Conservation (phyloP, 2,113 vertebrate genomes). For the Abramis brama region DNA sequence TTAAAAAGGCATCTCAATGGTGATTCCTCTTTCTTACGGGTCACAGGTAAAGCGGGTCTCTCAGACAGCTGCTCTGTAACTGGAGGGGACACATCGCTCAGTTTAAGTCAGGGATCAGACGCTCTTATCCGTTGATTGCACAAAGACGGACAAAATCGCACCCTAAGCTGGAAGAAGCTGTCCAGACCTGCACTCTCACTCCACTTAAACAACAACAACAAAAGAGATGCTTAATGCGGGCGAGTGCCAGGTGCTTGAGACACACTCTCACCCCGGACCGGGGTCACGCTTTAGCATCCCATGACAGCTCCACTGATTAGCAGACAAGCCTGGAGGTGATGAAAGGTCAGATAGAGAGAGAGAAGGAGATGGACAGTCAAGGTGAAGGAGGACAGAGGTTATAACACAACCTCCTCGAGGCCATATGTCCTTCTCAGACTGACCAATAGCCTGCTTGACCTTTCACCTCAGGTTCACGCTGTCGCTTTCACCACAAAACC, state of each 20-base stretch:
- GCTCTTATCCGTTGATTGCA: slow-evolving; percentile 48
- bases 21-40: neutral
- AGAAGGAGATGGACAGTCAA: slow-evolving; percentile 64
- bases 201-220: slow-evolving; percentile 50
- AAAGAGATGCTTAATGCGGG: slow-evolving; percentile 46
- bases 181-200: slow-evolving; percentile 44
- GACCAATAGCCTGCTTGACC: slow-evolving; percentile 54
- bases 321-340: slow-evolving; percentile 4
- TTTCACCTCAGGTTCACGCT: slow-evolving; percentile 52
- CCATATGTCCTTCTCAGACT: slow-evolving; percentile 44
- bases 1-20: neutral
- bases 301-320: slow-evolving; percentile 39
- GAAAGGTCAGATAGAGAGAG: neutral
- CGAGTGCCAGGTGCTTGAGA: slow-evolving; percentile 39
- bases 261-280: slow-evolving; percentile 37
- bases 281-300: slow-evolving; percentile 20
- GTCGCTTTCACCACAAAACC: slow-evolving; percentile 25
- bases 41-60: neutral
- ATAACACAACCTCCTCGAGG: slow-evolving; percentile 9
- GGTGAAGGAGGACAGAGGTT: slow-evolving; percentile 61
- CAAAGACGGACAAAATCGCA: slow-evolving; percentile 42
- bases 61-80: slow-evolving; percentile 38
- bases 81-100: slow-evolving; percentile 37
- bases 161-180: slow-evolving; percentile 35
- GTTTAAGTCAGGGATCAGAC: slow-evolving; percentile 37